Percentiles rank a stretch among this genome's conserved stretches.
These are phyloP conservation scores for Lutjanus erythropterus DNA, from an alignment of 2,113 vertebrate genomes.

Conservation along the genomic window DNA sequence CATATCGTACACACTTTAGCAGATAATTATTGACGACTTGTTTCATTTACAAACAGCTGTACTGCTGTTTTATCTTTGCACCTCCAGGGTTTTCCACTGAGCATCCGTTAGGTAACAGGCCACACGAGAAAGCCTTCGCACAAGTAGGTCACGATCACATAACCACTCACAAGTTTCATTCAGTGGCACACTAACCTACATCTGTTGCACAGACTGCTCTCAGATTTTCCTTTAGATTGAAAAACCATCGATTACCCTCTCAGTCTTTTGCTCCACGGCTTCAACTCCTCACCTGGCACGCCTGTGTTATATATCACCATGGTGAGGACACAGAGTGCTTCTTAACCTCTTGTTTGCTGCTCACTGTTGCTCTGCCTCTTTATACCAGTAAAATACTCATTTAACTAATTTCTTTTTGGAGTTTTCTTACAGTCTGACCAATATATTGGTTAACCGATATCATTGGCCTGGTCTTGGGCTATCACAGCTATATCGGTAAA, in stretches of 20 bases:
- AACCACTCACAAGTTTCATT: slow-evolving; percentile 55
- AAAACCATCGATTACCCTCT: slow-evolving; percentile 19
- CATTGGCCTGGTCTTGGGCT: too few relatives aligned
- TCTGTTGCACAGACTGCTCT: slow-evolving; percentile 17
- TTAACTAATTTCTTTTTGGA: too few relatives aligned
- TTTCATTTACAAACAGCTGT: neutral
- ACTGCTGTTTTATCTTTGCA: neutral
- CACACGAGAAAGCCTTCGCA: neutral
- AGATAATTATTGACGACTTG: neutral
- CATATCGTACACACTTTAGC: neutral
- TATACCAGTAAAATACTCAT: neutral
- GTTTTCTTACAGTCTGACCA: too few relatives aligned
- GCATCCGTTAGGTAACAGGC: neutral
- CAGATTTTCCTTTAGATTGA: neutral
- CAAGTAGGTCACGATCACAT: slow-evolving; percentile 74
- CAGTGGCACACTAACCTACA: slow-evolving; percentile 74
- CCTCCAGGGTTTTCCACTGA: neutral
- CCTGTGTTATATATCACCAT: neutral
- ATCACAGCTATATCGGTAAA: too few relatives aligned
- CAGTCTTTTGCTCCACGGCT: neutral
- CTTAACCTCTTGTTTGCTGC: neutral
- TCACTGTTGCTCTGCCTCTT: neutral
- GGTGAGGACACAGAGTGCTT: neutral
- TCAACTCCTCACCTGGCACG: neutral
- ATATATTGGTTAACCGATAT: too few relatives aligned